Percentiles rank a stretch among this genome's conserved stretches.
These are phyloP conservation scores for Mellilla xanthometata DNA, from an alignment of 2,888 invertebrate species.

Conservation along the genomic window DNA sequence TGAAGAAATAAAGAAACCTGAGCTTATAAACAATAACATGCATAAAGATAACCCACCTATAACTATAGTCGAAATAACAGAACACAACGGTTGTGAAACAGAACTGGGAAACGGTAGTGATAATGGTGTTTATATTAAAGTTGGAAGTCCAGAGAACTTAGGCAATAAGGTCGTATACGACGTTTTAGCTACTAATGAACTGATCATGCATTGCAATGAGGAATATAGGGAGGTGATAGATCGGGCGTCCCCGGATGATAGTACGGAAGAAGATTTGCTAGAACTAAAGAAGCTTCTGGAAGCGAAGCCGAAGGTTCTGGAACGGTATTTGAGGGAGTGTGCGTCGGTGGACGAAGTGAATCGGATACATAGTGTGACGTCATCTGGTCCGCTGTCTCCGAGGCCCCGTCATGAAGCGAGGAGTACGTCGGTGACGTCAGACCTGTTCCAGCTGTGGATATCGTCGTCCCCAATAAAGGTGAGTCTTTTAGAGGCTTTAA, in stretches of 20 bases:
- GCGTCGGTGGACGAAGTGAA: constrained; percentile 86
- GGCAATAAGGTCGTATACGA: constrained; percentile 70
- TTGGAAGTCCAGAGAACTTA: constrained; percentile 64
- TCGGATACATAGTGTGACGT: constrained; percentile 82
- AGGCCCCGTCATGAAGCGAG: constrained; percentile 78
- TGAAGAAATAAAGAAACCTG: constrained; percentile 57
- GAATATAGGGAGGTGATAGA: constrained; percentile 70
- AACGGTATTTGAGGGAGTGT: constrained; percentile 90
- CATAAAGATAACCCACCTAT: constrained; percentile 74
- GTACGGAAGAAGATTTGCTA: constrained; percentile 66
- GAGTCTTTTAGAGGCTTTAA: constrained; percentile 43
- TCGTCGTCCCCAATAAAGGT: constrained; percentile 90
- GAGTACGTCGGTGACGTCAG: constrained; percentile 90
- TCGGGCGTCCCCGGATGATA: constrained; percentile 65
- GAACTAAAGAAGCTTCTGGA: constrained; percentile 66
- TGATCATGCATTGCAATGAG: constrained; percentile 59
- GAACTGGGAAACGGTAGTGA: constrained; percentile 60
- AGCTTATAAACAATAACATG: constrained; percentile 67
- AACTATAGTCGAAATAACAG: constrained; percentile 71
- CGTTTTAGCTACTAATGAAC: constrained; percentile 58
- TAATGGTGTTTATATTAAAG: constrained; percentile 55
- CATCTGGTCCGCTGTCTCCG: constrained; percentile 74
- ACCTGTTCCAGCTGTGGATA: constrained; percentile 93
- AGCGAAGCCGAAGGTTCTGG: constrained; percentile 85
- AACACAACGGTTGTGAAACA: constrained; percentile 76